Conservation (phyloP, 2,113 vertebrate genomes). For the Ibidorhyncha struthersii region DNA sequence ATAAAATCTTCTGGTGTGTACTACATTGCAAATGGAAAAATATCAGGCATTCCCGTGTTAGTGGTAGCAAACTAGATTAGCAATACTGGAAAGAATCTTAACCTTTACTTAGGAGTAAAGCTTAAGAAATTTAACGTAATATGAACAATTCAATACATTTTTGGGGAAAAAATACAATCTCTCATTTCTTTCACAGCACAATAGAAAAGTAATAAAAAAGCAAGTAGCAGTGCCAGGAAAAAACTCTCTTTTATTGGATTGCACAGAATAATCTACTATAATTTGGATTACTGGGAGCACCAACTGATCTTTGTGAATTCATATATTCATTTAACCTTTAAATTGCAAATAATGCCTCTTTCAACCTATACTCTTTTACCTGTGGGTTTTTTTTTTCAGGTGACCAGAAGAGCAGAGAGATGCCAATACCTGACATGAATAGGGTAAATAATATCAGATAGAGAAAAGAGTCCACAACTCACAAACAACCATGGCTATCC, state of each 20-base stretch:
- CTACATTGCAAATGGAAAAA: constrained; percentile 84
- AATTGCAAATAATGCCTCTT: background rate
- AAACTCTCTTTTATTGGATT: background rate
- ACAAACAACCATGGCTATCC: background rate
- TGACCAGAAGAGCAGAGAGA: background rate
- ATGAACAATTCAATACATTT: background rate
- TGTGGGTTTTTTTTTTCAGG: background rate
- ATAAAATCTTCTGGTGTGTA: constrained; percentile 89
- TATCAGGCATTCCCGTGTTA: constrained; percentile 73
- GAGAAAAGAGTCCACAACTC: background rate
- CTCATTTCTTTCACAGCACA: constrained; percentile 2
- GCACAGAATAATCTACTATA: background rate
- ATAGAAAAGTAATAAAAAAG: constrained; percentile 7
- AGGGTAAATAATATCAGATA: background rate
- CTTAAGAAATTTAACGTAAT: constrained; percentile 31
- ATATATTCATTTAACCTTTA: background rate
- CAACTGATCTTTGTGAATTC: background rate
- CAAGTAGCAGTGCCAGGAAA: background rate
- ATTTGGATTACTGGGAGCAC: background rate
- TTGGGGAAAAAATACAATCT: background rate
- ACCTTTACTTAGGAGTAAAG: constrained; percentile 61
- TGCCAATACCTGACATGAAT: background rate
- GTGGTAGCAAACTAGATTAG: constrained; percentile 60
- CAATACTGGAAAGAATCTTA: constrained; percentile 55
- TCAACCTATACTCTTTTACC: background rate